Base-by-base conservation (phyloP, 2,888 invertebrate species). In the Lydus trimaculatus region DNA sequence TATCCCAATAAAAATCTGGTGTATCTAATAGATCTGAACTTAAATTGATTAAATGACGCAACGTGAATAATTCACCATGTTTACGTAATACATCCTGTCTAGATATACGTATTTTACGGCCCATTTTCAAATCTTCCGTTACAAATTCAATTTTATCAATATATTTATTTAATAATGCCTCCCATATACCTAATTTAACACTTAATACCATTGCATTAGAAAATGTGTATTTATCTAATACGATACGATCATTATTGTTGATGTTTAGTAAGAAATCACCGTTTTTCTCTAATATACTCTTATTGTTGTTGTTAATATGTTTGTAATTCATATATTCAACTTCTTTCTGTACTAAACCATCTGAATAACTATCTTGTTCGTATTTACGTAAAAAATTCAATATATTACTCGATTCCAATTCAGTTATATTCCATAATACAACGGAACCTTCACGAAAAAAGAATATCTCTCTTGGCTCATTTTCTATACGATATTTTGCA, bases 1-100 rank as follows among this genome's bases (percentile, higher is more conserved):
- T 90, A 80, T 99, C 98, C 99, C 99, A 99, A 86, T 99, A 99
- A 86, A 98, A 97, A 86, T 99, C 99, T 0, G 98, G 98, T 0
- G 96, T 96, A 84, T 98, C 98, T 74, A 98, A 86, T 58, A 98
- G 87, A 84, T 98, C 98, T 0, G 98, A 98, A 76, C 96, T 95
- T 73, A 99, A 88, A 85, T 97, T 99, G 64, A 99, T 92, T 23
- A 92, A 89, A 85, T 98, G 97, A 5, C 97, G 89, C 33, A 98
- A 87, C 0, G 94, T 93, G 83, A 96, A 96, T 23, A 98, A 83
- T 87, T 97, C 95, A 0, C 98, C 98, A 62, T 93, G 92, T 83
- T 93, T 94, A 36, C 90, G 88, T 39, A 95, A 85, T 7, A 94
- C 91, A 83, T 94, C 90, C 67, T 90, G 88, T 78, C 91, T 89